phyloP scores from a whole-genome alignment of 2,113 vertebrate genomes.

The Heloderma charlesbogerti region DNA sequence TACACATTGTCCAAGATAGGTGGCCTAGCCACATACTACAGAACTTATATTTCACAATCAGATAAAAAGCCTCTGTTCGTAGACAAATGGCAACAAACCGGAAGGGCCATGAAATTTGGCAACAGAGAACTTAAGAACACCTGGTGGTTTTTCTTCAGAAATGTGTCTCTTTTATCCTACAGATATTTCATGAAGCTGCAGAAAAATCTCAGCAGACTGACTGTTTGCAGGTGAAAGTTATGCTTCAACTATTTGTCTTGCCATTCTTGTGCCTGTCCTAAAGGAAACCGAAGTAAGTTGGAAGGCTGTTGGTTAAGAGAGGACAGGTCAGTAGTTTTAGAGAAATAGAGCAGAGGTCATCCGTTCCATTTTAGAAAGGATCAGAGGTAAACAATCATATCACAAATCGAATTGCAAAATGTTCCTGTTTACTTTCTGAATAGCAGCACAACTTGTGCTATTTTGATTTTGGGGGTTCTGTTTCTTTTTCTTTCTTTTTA shows the following conservation, averaged over 20 bases:
- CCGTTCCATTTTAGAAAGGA: not conserved
- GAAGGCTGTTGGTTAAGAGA: constrained; percentile 28
- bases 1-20: not conserved
- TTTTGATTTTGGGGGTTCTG: rapidly evolving
- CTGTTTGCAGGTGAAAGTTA: not conserved
- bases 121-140: not conserved
- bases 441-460: not conserved
- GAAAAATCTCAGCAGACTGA: constrained; percentile 2
- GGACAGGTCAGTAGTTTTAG: not conserved
- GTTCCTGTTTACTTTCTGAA: constrained; percentile 28
- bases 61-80: not conserved
- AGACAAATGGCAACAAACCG: constrained; percentile 29
- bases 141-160: constrained; percentile 3
- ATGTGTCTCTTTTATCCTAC: not conserved
- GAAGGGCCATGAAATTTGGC: constrained; percentile 6
- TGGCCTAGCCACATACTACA: not conserved
- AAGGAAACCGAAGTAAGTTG: constrained; percentile 6
- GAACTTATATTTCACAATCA: constrained; percentile 43
- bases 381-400: not conserved
- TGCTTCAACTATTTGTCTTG: not conserved
- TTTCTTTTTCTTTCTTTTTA: not conserved
- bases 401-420: not conserved
- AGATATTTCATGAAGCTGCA: constrained; percentile 1
- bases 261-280: not conserved
- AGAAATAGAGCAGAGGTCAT: not conserved